phyloP scores from a whole-genome alignment of 2,888 invertebrate genomes.

The Volucella zonaria region DNA sequence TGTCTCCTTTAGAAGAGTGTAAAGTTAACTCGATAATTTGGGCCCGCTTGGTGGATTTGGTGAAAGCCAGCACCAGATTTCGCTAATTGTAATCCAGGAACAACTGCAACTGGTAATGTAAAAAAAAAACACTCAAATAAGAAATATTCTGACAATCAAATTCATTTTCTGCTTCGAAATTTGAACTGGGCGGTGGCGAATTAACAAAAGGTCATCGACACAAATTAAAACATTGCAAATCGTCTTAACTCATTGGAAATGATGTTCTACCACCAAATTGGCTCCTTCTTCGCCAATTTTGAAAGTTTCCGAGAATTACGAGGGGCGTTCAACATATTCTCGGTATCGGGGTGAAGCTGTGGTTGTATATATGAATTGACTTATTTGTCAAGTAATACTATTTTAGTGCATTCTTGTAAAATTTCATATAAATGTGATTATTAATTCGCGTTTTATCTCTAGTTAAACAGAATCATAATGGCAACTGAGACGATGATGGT shows the following conservation, averaged over 20 bases:
- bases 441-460: too few relatives aligned
- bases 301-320: slow-evolving; percentile 75
- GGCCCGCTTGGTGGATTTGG: slow-evolving; percentile 77
- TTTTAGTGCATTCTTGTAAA: too few relatives aligned
- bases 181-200: slow-evolving; percentile 72
- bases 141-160: slow-evolving; percentile 76
- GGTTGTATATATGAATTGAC: too few relatives aligned
- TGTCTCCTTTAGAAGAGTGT: slow-evolving; percentile 76
- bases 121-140: slow-evolving; percentile 74
- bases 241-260: slow-evolving; percentile 75
- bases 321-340: too few relatives aligned
- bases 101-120: slow-evolving; percentile 30
- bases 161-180: slow-evolving; percentile 77
- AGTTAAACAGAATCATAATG: too few relatives aligned
- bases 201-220: slow-evolving; percentile 75
- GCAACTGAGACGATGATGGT: too few relatives aligned
- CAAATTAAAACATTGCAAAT: slow-evolving; percentile 77
- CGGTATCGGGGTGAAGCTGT: too few relatives aligned
- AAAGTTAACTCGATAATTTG: slow-evolving; percentile 69
- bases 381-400: too few relatives aligned
- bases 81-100: slow-evolving; percentile 28
- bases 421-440: too few relatives aligned
- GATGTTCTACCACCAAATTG: slow-evolving; percentile 74
- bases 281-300: slow-evolving; percentile 79
- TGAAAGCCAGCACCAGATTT: slow-evolving; percentile 74